phyloP scores from a whole-genome alignment of 2,888 invertebrate species.

The Ommatoiulus sabulosus region DNA sequence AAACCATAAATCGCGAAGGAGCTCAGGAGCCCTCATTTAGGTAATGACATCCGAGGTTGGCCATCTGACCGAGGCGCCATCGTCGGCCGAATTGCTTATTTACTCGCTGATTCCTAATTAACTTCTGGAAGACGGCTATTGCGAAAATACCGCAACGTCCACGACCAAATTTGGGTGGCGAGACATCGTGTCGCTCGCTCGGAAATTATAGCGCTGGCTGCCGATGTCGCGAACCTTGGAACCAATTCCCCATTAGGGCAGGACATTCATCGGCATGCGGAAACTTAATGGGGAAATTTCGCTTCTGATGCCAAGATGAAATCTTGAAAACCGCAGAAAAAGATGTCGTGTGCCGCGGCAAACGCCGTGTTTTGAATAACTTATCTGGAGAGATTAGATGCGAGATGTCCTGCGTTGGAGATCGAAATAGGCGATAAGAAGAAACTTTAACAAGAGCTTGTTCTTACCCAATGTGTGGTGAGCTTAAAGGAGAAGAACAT shows the following conservation, averaged over 20 bases:
- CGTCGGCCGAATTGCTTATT: background rate
- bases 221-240: background rate
- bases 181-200: background rate
- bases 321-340: background rate
- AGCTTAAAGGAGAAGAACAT: too few relatives aligned
- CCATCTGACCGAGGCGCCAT: conserved; percentile 21
- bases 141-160: conserved; percentile 12
- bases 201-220: background rate
- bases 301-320: background rate
- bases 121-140: background rate
- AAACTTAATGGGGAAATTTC: conserved; percentile 18
- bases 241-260: conserved; percentile 19
- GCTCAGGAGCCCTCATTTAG: conserved; percentile 18
- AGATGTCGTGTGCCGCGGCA: background rate
- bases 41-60: background rate
- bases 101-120: conserved; percentile 35
- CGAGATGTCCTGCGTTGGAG: too few relatives aligned
- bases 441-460: too few relatives aligned
- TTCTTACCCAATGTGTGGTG: too few relatives aligned
- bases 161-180: background rate
- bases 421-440: too few relatives aligned
- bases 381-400: background rate
- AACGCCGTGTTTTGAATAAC: background rate
- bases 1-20: background rate
- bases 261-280: conserved; percentile 23